A percentile compares a stretch with the other conserved stretches of the same genome.
Conservation (phyloP, 2,797 vertebrate species). For the Cossypha polioptera region DNA sequence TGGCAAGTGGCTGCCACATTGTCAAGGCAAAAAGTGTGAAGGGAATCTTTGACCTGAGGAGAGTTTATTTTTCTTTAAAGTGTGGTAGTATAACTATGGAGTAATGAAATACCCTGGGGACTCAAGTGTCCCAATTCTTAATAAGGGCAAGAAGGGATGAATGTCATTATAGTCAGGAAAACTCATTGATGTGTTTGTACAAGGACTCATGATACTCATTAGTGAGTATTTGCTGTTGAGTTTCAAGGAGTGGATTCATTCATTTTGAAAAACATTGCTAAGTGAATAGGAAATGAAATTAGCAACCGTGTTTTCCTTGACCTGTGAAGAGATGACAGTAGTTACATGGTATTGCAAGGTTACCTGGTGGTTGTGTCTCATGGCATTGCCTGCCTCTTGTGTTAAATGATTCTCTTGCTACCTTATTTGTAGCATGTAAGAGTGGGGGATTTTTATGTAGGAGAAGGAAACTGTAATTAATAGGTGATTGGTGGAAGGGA, state of each 20-base stretch:
- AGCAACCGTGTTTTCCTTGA: neutral
- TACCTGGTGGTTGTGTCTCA: accelerated
- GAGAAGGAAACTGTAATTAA: neutral
- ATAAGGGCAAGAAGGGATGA: neutral
- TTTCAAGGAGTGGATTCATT: neutral
- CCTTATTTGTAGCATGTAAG: neutral
- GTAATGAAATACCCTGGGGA: neutral
- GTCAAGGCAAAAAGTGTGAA: neutral
- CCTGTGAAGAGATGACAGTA: neutral
- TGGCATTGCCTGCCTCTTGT: neutral
- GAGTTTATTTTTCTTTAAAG: neutral
- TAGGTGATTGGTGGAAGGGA: neutral
- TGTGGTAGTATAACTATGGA: neutral
- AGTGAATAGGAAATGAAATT: neutral
- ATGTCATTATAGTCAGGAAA: neutral
- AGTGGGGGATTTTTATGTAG: neutral
- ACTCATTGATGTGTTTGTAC: neutral
- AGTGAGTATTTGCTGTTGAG: neutral
- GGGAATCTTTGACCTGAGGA: neutral
- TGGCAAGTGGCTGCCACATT: neutral
- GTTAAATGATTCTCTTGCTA: neutral
- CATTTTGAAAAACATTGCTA: neutral
- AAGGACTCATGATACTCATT: neutral
- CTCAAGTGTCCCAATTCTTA: neutral
- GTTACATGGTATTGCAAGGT: neutral